Percentiles rank a stretch among this genome's conserved stretches.
Evolutionary conservation across 1,140 invertebrate species (phyloP).

Genomic region (Teleogryllus occipitalis): DNA sequence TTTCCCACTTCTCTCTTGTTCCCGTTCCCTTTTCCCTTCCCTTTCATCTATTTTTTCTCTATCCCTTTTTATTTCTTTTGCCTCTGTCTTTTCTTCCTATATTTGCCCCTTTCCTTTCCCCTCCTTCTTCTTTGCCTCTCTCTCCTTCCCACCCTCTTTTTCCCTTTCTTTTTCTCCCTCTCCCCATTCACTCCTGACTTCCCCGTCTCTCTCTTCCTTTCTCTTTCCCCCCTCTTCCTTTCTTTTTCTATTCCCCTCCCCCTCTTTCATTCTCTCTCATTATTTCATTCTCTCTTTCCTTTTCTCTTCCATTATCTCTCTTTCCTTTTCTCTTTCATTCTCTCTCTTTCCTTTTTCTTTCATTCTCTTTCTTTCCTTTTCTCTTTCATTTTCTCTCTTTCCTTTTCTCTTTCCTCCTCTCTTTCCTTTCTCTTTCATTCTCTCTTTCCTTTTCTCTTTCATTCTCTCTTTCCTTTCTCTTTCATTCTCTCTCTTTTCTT

Average conservation of each 20-base stretch:
- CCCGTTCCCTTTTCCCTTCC: neutral
- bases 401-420: neutral
- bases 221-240: neutral
- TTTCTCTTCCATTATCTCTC: neutral
- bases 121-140: neutral
- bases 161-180: neutral
- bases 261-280: neutral
- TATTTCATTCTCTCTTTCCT: neutral
- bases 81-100: neutral
- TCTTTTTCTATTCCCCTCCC: neutral
- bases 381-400: neutral
- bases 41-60: neutral
- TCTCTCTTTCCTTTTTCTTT: neutral
- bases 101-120: neutral
- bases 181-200: neutral
- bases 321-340: neutral
- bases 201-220: neutral
- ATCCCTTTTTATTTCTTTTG: neutral
- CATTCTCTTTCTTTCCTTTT: neutral
- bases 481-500: neutral
- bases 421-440: neutral
- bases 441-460: neutral
- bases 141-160: neutral
- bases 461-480: neutral
- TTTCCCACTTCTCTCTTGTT: neutral